phyloP scores from a whole-genome alignment of 2,888 invertebrate genomes.

The Caenorhabditis zanzibari region DNA sequence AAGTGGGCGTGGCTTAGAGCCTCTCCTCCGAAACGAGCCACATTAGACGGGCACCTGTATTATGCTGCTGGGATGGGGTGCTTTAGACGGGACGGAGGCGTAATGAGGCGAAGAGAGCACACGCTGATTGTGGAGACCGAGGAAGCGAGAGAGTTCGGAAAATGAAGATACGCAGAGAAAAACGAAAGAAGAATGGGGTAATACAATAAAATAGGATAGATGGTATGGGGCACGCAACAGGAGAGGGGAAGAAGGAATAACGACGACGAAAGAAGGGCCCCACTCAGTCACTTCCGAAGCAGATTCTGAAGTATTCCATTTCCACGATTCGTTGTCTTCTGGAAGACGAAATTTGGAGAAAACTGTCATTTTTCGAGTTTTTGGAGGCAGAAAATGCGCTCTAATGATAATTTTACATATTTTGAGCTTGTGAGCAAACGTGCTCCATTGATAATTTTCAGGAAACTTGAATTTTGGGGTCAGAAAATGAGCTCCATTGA shows the following conservation, averaged over 20 bases:
- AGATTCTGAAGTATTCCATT: conserved; percentile 21
- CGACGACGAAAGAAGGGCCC: conserved; percentile 11
- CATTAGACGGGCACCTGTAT: conserved; percentile 66
- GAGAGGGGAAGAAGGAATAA: background rate
- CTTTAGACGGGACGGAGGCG: conserved; percentile 32
- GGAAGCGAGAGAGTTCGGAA: conserved; percentile 14
- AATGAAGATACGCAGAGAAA: background rate
- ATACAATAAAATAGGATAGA: conserved; percentile 72
- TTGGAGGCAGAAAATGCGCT: no score
- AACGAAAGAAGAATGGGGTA: conserved; percentile 32
- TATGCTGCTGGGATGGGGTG: no score
- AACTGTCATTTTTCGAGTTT: no score
- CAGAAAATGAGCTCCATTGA: no score
- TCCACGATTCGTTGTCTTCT: background rate
- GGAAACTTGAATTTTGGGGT: no score
- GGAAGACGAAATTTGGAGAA: background rate
- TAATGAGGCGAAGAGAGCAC: conserved; percentile 62
- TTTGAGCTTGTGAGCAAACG: no score
- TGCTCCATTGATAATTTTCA: no score
- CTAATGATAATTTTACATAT: no score
- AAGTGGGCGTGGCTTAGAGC: conserved; percentile 4
- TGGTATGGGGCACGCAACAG: conserved; percentile 68
- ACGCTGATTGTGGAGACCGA: conserved; percentile 60
- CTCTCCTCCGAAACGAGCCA: conserved; percentile 55
- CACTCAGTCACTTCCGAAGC: conserved; percentile 2